Conservation (phyloP, 2,888 invertebrate species). For the Steinernema scapterisci region DNA sequence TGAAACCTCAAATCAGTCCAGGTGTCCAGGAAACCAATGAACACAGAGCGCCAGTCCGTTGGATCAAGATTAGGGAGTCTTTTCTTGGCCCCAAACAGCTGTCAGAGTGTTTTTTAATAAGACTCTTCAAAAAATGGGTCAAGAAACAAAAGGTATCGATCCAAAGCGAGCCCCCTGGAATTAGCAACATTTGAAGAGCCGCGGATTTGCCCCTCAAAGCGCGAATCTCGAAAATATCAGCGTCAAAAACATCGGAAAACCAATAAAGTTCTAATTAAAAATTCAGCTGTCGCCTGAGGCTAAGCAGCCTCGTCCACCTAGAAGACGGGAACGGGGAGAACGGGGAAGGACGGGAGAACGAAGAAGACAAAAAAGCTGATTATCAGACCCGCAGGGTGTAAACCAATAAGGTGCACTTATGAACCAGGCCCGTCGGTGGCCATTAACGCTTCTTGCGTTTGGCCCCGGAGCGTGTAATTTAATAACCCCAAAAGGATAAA, state of each 20-base stretch:
- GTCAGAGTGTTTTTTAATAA: background rate
- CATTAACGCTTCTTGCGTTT: background rate
- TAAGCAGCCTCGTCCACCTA: no score
- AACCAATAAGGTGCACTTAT: background rate
- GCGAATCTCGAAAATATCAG: background rate
- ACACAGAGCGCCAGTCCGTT: background rate
- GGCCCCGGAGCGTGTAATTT: background rate
- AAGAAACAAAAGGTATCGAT: background rate
- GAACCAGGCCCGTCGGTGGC: background rate
- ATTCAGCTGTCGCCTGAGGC: background rate
- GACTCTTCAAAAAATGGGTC: background rate
- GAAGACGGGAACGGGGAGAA: no score
- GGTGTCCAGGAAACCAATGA: background rate
- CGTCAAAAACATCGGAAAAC: background rate
- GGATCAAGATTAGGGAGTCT: background rate
- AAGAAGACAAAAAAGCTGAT: no score
- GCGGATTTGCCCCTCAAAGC: background rate
- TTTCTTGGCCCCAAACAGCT: no score
- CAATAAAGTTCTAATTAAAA: background rate
- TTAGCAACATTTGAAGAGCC: background rate
- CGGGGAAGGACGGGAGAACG: no score
- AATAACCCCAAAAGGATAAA: constrained; percentile 34
- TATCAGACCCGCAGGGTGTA: no score
- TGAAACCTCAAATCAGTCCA: background rate
- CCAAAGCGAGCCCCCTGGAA: background rate